Conservation (phyloP, 2,113 vertebrate genomes). For the Octodon degus region DNA sequence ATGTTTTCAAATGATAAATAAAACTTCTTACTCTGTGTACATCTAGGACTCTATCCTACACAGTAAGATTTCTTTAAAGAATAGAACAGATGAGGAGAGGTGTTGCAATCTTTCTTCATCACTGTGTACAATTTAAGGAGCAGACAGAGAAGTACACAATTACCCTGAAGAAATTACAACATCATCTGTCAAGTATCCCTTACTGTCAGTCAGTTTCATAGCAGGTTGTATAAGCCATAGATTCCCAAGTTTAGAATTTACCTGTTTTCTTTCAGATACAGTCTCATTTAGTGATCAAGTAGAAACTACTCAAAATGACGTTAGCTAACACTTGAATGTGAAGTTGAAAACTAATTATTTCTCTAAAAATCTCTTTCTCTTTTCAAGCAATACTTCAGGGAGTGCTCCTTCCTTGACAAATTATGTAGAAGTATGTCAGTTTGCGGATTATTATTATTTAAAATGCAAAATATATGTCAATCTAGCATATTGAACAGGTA, state of each 20-base stretch:
- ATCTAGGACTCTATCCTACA: neutral
- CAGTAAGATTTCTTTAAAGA: neutral
- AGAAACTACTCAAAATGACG: neutral
- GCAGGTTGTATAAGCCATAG: neutral
- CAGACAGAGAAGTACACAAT: neutral
- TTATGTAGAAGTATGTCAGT: neutral
- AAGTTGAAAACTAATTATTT: neutral
- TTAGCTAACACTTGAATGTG: neutral
- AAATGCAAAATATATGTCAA: neutral
- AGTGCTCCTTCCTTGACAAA: neutral
- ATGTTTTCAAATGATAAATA: neutral
- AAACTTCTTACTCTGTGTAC: neutral
- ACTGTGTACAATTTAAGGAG: neutral
- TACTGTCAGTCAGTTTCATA: neutral
- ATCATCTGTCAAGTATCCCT: neutral
- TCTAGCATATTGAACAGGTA: neutral
- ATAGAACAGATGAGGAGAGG: neutral
- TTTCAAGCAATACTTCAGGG: neutral
- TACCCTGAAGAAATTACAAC: neutral
- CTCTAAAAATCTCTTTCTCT: neutral
- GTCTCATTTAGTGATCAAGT: constrained; percentile 7
- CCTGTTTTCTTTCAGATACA: constrained; percentile 9
- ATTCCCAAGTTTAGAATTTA: constrained; percentile 15
- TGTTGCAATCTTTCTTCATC: neutral
- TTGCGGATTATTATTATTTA: neutral